Evolutionary conservation across 2,888 invertebrate genomes (phyloP).

Genomic region (Cosmopolites sordidus): DNA sequence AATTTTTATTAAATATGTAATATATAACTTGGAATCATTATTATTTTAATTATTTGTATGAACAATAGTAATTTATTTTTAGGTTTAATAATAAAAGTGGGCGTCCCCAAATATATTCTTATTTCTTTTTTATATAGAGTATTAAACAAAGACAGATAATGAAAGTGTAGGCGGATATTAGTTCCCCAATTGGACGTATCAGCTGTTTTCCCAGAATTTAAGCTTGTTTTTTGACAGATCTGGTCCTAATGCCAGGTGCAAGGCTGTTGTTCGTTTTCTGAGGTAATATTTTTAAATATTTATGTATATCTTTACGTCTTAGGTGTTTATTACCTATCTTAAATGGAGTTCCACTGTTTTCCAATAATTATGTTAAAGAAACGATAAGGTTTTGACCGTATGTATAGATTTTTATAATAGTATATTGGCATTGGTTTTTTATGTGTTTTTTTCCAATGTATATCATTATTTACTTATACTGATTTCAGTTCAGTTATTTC

Average conservation of each 20-base stretch:
- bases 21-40: no score
- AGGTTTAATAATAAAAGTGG: no score
- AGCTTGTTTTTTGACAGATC: conserved; percentile 16
- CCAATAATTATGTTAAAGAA: no score
- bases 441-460: background rate
- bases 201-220: conserved; percentile 15
- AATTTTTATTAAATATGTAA: no score
- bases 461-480: background rate
- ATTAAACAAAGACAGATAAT: background rate
- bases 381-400: no score
- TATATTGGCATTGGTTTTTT: conserved; percentile 1
- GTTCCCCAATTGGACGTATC: background rate
- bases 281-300: conserved; percentile 12
- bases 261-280: conserved; percentile 8
- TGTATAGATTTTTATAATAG: background rate
- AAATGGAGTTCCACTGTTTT: no score
- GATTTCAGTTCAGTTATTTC: no score
- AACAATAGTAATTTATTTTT: no score
- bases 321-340: no score
- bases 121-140: background rate
- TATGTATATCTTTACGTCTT: background rate
- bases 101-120: background rate
- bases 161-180: background rate
- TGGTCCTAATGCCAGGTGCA: conserved; percentile 17
- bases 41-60: no score